Conservation (phyloP, 2,888 invertebrate species). For the Hirtodrosophila trivittata region DNA sequence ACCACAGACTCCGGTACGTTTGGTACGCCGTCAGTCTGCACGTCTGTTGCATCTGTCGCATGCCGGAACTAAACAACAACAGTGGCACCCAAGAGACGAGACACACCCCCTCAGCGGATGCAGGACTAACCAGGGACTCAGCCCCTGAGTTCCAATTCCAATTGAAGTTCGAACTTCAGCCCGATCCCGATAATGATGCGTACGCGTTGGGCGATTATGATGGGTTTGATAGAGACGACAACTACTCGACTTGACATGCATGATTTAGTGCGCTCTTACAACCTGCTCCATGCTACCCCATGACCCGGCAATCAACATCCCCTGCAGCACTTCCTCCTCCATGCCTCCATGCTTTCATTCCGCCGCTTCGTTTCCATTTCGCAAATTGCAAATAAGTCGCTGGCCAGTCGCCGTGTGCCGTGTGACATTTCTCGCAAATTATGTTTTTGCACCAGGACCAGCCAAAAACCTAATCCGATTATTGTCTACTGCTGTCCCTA, state of each 20-base stretch:
- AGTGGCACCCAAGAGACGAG: constrained; percentile 43
- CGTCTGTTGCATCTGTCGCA: constrained; percentile 74
- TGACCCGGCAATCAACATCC: constrained; percentile 8
- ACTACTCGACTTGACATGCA: constrained; percentile 79
- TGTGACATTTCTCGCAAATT: constrained; percentile 80
- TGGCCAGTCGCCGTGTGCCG: constrained; percentile 50
- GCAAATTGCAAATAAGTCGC: constrained; percentile 78
- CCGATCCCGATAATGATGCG: constrained; percentile 70
- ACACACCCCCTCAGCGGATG: constrained; percentile 16
- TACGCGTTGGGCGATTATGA: constrained; percentile 71
- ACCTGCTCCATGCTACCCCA: constrained; percentile 19
- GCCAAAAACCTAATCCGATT: constrained; percentile 71
- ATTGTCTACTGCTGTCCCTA: constrained; percentile 35
- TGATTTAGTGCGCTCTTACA: constrained; percentile 65
- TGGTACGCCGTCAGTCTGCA: constrained; percentile 42
- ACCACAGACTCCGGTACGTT: constrained; percentile 37
- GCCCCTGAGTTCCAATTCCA: neutral
- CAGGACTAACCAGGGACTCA: constrained; percentile 6
- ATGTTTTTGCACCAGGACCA: constrained; percentile 59
- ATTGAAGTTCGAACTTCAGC: constrained; percentile 7
- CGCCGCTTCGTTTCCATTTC: constrained; percentile 61
- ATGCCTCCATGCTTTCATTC: too few relatives aligned
- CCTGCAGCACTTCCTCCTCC: neutral
- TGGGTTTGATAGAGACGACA: constrained; percentile 76
- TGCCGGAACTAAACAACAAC: constrained; percentile 75